Base-by-base conservation (phyloP, 2,113 vertebrate species). In the Piaya cayana region DNA sequence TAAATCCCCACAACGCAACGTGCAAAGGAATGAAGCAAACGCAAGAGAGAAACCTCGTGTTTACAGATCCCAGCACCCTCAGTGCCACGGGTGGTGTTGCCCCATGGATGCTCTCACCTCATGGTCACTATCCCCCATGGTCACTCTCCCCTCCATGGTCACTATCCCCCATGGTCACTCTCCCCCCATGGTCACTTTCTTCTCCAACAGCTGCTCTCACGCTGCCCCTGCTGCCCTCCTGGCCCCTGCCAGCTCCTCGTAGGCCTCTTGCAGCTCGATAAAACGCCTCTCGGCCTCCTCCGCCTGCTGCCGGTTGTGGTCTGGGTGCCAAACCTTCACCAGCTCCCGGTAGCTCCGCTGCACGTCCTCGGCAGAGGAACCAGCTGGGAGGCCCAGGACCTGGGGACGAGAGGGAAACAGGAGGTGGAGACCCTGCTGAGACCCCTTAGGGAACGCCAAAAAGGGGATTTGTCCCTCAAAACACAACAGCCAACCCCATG, bases 261-360 rank as follows among this genome's bases (percentile, higher is more conserved):
- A 99, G 3, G 98, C 99, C 47, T 98, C 97, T 47, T 99, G 98
- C 82, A 99, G 98, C 96, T 98, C 98, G 81, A 99, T 87, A 89
- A 99, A 99, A 89, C 93, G 98, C 59, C 84, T 88, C 93, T 99
- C 97, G 30, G 99, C 98, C 36, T 99, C 98, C 70, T 88, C 69
- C 6, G 59, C 88, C 25, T 92, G 97, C 39, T 98, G 97, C 49
- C 77, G 96, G 96, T 99, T 99, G 92, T 98, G 98, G 95, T 99
- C 99, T 15, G 99, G 99, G 80, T 99, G 99, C 98, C 99, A 99
- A 30, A 96, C 79, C 93, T 99, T 99, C 82, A 98, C 98, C 76
- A 98, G 95, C 56, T 99, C 98, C 71, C 97, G 94, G 81, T 99
- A 99, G 90, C 97, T 98, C 45, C 47, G 96, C 34, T 97, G 98